A percentile compares a stretch with the other conserved stretches of the same genome.
phyloP scores from a whole-genome alignment of 1,140 invertebrate genomes.

The Zaprionus nigranus region DNA sequence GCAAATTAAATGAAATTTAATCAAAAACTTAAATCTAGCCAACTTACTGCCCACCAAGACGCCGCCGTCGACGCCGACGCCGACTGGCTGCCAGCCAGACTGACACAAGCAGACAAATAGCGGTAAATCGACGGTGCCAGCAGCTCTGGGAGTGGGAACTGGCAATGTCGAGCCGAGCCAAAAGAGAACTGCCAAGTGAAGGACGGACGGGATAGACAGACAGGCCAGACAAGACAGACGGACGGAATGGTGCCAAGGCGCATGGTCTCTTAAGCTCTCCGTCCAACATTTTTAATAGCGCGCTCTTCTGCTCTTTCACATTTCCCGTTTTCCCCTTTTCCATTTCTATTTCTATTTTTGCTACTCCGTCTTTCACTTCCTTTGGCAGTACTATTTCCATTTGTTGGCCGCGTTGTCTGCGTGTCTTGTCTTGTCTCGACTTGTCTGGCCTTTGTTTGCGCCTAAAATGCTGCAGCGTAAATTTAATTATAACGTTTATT shows the following conservation, averaged over 20 bases:
- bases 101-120: conserved; percentile 60
- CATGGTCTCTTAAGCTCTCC: conserved; percentile 46
- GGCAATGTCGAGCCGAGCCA: not conserved
- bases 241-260: conserved; percentile 61
- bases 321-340: not conserved
- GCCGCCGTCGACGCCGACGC: not conserved
- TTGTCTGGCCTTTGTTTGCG: conserved; percentile 62
- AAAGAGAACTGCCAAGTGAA: conserved; percentile 19
- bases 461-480: conserved; percentile 57
- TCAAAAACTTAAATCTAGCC: conserved; percentile 78
- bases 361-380: conserved; percentile 7
- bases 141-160: not conserved
- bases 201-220: not conserved
- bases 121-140: conserved; percentile 26
- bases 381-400: conserved; percentile 9
- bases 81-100: conserved; percentile 62
- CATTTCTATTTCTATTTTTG: conserved; percentile 12
- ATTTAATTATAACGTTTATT: conserved; percentile 78
- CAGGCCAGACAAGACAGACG: conserved; percentile 9
- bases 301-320: conserved; percentile 11
- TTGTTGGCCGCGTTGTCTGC: conserved; percentile 16
- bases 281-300: conserved; percentile 37
- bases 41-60: conserved; percentile 59
- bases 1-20: conserved; percentile 79
- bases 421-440: conserved; percentile 22